Evolutionary conservation across 2,113 vertebrate genomes (phyloP), one percentile per base, ranked within the genome.

Genomic region (Maccullochella peelii): DNA sequence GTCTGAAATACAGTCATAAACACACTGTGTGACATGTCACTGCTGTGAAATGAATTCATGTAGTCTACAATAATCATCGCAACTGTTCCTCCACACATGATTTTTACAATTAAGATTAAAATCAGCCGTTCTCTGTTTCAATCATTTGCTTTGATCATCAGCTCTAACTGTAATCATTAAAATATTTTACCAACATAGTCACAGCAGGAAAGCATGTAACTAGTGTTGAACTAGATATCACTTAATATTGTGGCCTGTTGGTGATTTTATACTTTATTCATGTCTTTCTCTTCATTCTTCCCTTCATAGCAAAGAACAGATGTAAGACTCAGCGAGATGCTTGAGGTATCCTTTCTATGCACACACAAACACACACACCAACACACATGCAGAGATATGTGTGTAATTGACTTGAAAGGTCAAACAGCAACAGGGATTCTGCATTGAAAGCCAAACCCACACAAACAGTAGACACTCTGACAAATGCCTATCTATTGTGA

Each of bases 311-410:
- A 99, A 99, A 97, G 98, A 94, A 99, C 98, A 54, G 98, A 99
- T 90, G 97, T 99, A 4, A 95, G 98, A 78, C 96, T 99, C 90
- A 99, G 98, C 87, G 98, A 99, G 94, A 99, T 99, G 98, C 94
- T 99, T 15, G 98, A 99, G 97, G 98, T 99, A 95, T 40, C 15
- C 36, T 0, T 16, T 52, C 6, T 49, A 21, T 70, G 18, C 76
- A 25, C 61, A 59, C 36, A 25, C 23, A 55, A 54, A 21, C 57
- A 44, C 62, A 20, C 71, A 68, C 36, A 27, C 16, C 1, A 2
- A 27, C 33, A 14, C 52, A 63, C 75, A 76, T 6, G 54, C 23
- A 65, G 10, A 65, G 44, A 78, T 15, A 61, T 65, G 44, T 65
- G 82, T 54, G 40, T 44, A 44, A 58, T 59, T 84, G 73, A 82